Evolutionary conservation across 2,113 vertebrate species (phyloP).

Genomic region (Gobiocypris rarus): DNA sequence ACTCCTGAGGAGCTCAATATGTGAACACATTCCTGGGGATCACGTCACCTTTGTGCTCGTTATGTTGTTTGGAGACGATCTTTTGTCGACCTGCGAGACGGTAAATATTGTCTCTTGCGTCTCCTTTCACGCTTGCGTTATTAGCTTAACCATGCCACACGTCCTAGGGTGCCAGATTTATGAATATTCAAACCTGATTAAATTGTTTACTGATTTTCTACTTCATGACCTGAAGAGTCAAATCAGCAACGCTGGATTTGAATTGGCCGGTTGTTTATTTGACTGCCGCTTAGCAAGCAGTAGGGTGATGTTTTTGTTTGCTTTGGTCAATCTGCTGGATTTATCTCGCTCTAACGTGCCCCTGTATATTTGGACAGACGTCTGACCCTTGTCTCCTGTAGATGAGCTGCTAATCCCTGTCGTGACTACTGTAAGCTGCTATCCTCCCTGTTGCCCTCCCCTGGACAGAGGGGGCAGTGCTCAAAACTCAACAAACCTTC

Average conservation of each 20-base stretch:
- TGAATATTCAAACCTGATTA: conserved; percentile 58
- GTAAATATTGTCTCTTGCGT: conserved; percentile 68
- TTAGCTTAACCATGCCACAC: conserved; percentile 48
- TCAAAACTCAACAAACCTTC: conserved; percentile 1
- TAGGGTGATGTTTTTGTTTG: conserved; percentile 65
- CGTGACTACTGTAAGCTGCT: conserved; percentile 61
- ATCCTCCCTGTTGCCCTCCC: conserved; percentile 39
- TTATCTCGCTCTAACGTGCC: conserved; percentile 61
- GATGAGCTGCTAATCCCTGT: conserved; percentile 68
- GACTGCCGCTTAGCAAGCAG: conserved; percentile 49
- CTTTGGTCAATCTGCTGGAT: conserved; percentile 67
- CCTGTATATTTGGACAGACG: conserved; percentile 74
- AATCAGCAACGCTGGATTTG: not conserved
- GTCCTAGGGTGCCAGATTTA: conserved; percentile 61
- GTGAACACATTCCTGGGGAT: conserved; percentile 61
- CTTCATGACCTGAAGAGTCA: not conserved
- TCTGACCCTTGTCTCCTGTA: conserved; percentile 69
- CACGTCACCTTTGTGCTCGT: conserved; percentile 31
- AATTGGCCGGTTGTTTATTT: conserved; percentile 64
- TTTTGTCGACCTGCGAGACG: conserved; percentile 54
- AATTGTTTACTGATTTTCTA: conserved; percentile 56
- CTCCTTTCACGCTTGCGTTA: conserved; percentile 53
- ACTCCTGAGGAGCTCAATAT: conserved; percentile 54
- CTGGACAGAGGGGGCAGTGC: conserved; percentile 43
- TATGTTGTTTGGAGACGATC: conserved; percentile 19